Conservation (phyloP, 2,113 vertebrate genomes). For the Trematocara variabile region DNA sequence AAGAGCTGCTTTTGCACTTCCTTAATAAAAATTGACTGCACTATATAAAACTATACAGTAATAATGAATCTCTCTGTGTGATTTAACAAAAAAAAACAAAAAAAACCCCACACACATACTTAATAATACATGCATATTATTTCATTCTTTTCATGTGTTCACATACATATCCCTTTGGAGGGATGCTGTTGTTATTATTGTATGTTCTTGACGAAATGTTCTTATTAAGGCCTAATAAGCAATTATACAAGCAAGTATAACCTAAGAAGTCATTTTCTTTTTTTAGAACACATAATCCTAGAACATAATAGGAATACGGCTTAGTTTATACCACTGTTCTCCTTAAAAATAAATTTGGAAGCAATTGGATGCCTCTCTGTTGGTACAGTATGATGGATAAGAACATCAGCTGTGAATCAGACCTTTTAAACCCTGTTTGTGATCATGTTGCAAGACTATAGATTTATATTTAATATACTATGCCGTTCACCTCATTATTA, state of each 20-base stretch:
- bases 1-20: constrained; percentile 18
- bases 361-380: background rate
- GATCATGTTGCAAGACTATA: background rate
- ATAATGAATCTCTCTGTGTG: background rate
- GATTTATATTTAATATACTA: background rate
- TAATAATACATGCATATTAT: background rate
- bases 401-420: background rate
- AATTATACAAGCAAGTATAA: background rate
- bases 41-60: background rate
- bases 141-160: background rate
- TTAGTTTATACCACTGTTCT: background rate
- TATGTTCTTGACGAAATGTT: background rate
- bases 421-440: background rate
- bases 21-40: constrained; percentile 10
- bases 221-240: background rate
- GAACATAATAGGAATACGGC: background rate
- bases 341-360: background rate
- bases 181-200: background rate
- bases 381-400: background rate
- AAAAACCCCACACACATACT: background rate
- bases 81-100: background rate
- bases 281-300: background rate
- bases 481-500: background rate
- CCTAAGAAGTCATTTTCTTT: background rate
- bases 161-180: background rate